Evolutionary conservation across 1,140 invertebrate species (phyloP), one percentile per base, ranked within the genome.

Genomic region (Aphelenchoides besseyi): DNA sequence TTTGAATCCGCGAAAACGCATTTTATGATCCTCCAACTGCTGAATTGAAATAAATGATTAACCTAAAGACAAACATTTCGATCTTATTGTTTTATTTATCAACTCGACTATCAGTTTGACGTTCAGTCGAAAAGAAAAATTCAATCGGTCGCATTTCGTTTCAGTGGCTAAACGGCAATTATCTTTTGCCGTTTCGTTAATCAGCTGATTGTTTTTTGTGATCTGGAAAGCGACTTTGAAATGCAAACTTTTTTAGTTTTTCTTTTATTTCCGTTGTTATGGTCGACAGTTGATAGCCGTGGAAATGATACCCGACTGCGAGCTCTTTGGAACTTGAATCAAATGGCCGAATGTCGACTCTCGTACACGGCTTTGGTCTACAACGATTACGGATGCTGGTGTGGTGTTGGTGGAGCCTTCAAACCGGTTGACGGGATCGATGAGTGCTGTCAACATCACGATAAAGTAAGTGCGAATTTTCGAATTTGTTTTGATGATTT

Each of bases 311-410:
- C 41, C 12, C 41, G 54, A 70, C 35, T 63, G n/a, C 30, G 68
- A 23, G 67, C 70, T 12, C 29, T 72, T 23, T 72, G 70, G 70
- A 72, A 71, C 52, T 35, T 71, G 3, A 23, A 72, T 28, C 18
- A 35, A 59, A 72, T 70, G 67, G 69, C 70, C 28, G 71, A 72
- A 5, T 72, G 71, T 41, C 33, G 52, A 26, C 36, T 72, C 9
- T 69, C 57, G n/a, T 72, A 71, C 23, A 64, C 71, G 1, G 68
- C 71, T 29, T 52, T 72, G 26, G 71, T 32, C 28, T 68, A 68
- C 33, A 64, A 71, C 29, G 52, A 72, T 64, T 71, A 72, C 32
- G 71, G 67, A 9, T 72, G 67, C 54, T 72, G 68, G 67, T 72
- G 67, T 36, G 71, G 67, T 32, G 23, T 72, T 1, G 71, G 71